Conservation (phyloP, 2,113 vertebrate species). For the Stegostoma tigrinum region DNA sequence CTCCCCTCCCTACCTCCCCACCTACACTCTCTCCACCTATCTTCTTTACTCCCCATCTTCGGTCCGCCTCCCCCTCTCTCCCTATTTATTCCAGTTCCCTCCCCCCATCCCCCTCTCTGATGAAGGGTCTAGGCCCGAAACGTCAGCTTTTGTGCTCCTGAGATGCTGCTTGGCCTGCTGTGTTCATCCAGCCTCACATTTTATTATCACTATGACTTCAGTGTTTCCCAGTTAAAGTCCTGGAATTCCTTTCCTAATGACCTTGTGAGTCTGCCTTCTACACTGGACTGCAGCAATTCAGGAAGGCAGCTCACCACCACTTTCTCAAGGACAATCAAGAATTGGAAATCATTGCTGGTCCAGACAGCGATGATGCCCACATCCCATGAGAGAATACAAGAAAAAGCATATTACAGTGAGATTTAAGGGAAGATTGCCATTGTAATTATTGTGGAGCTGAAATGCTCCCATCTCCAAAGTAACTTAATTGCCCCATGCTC, state of each 20-base stretch:
- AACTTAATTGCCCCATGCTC: background rate
- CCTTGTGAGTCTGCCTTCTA: background rate
- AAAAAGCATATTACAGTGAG: background rate
- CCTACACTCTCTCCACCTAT: too few relatives aligned
- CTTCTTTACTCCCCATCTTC: too few relatives aligned
- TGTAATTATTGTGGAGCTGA: background rate
- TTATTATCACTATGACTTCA: background rate
- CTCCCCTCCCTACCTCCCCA: too few relatives aligned
- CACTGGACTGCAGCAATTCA: background rate
- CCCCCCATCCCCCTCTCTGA: too few relatives aligned
- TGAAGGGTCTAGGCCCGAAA: too few relatives aligned
- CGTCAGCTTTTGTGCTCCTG: too few relatives aligned
- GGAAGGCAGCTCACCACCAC: background rate
- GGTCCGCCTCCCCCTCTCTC: too few relatives aligned
- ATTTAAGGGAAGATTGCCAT: background rate
- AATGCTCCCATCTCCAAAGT: background rate
- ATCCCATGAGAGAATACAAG: background rate
- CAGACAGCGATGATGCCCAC: background rate
- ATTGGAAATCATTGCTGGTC: background rate
- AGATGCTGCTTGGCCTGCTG: too few relatives aligned
- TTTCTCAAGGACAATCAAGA: background rate
- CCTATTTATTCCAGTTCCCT: too few relatives aligned
- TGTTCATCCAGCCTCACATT: too few relatives aligned
- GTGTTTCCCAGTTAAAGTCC: background rate
- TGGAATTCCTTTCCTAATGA: background rate